Evolutionary conservation across 2,113 vertebrate species (phyloP), one percentile per base, ranked within the genome.

Genomic region (Epinephelus moara): DNA sequence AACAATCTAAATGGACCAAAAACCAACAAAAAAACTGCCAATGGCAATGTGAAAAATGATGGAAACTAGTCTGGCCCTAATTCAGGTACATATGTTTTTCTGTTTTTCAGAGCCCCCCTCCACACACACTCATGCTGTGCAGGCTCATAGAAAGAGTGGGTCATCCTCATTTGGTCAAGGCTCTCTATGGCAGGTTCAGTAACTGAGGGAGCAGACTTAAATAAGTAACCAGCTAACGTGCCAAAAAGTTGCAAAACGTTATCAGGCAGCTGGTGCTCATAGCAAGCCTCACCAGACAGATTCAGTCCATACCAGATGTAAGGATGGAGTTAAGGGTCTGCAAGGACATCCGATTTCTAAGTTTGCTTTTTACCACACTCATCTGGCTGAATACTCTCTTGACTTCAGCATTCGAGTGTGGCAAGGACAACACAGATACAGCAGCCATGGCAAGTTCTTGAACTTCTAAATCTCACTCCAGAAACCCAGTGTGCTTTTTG

Each of bases 201-300:
- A 1, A 23, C 53, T 56, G 53, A 56, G 4, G 53, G 11, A 56
- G 53, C 53, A 9, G 13, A 8, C 23, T 75, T 75, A 25, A 53
- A 75, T 52, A 49, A 75, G 60, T 63, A 40, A 53, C 49, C 73
- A 63, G 60, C 60, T 64, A 47, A 55, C 53, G 49, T 64, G 27
- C 73, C 73, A 75, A 64, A 77, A 66, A 67, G 52, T 50, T 37
- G 72, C 33, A 67, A 57, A 67, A 66, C 49, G 8, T 25, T 8
- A 55, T 56, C 61, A n/a, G 75, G 70, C 64, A 75, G 70, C 63
- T 78, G 15, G 60, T 66, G 47, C 37, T 75, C 57, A 66, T 70
- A 70, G 72, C 71, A 80, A 66, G 77, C 77, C 50, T 85, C 77
- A 64, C 63, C 62, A 69, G 69, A 78, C 74, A 82, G 13, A 68